A percentile compares a stretch with the other conserved stretches of the same genome.
Conservation (phyloP, 2,797 vertebrate genomes). For the Tokudaia muenninki region DNA sequence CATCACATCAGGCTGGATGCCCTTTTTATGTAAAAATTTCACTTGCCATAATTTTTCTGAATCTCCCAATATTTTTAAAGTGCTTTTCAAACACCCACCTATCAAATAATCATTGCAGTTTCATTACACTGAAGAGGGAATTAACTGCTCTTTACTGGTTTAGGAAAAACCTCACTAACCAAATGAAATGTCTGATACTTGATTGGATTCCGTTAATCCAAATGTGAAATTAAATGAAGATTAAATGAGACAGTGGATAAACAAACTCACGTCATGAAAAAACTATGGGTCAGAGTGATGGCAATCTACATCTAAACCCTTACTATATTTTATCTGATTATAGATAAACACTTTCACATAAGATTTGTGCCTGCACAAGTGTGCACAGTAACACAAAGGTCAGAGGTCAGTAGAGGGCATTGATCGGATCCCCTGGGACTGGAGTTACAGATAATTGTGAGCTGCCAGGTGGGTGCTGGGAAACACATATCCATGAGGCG, state of each 20-base stretch:
- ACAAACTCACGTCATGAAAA: constrained; percentile 20
- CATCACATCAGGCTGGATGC: background rate
- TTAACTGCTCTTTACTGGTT: constrained; percentile 11
- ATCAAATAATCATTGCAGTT: constrained; percentile 4
- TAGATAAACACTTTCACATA: background rate
- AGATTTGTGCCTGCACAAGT: background rate
- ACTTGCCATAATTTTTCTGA: constrained; percentile 34
- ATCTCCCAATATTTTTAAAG: background rate
- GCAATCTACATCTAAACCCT: background rate
- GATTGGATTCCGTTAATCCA: constrained; percentile 7
- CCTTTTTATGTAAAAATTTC: background rate
- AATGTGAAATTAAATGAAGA: constrained; percentile 31
- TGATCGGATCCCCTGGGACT: background rate
- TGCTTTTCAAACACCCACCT: constrained; percentile 31
- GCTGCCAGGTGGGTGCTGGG: background rate
- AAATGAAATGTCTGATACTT: constrained; percentile 29
- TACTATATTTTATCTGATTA: background rate
- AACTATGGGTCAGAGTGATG: background rate
- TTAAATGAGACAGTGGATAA: constrained; percentile 34
- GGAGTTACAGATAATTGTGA: background rate
- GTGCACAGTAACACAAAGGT: background rate
- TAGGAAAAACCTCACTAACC: constrained; percentile 49
- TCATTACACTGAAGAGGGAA: constrained; percentile 43
- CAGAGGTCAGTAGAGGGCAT: background rate
- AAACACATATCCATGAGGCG: background rate